phyloP scores from a whole-genome alignment of 2,888 invertebrate genomes.

The Cetonia aurata region DNA sequence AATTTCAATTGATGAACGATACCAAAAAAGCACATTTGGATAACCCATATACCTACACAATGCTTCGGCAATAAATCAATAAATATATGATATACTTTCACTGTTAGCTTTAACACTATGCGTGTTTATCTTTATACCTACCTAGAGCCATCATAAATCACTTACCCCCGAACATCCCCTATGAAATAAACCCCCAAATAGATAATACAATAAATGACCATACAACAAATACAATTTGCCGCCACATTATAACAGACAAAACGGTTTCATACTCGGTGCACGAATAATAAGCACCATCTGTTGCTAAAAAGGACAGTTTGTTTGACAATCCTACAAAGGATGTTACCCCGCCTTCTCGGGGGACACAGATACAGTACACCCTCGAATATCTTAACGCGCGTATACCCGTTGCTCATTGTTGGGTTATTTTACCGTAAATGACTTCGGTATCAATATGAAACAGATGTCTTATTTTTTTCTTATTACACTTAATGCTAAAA shows the following conservation, averaged over 20 bases:
- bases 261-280: constrained; percentile 58
- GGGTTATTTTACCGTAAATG: constrained; percentile 7
- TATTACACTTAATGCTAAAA: neutral
- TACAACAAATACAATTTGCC: constrained; percentile 66
- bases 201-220: constrained; percentile 65
- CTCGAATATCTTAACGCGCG: neutral
- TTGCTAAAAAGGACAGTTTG: constrained; percentile 63
- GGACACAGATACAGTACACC: constrained; percentile 41
- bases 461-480: too few relatives aligned
- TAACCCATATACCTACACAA: too few relatives aligned
- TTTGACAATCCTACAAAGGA: constrained; percentile 54
- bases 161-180: constrained; percentile 52
- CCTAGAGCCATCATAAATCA: constrained; percentile 47
- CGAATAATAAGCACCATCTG: constrained; percentile 65
- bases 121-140: constrained; percentile 10
- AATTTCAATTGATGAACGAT: too few relatives aligned
- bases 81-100: too few relatives aligned
- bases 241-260: constrained; percentile 65
- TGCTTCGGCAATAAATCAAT: too few relatives aligned
- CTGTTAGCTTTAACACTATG: neutral
- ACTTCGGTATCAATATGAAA: too few relatives aligned
- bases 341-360: constrained; percentile 53
- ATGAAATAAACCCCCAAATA: constrained; percentile 53
- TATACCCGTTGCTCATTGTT: neutral
- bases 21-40: too few relatives aligned